A percentile compares a stretch with the other conserved stretches of the same genome.
These are phyloP conservation scores for Hydractinia echinata DNA, from an alignment of 30 jellyfish, hydroid and myxozoan genomes.

Conservation along the genomic window DNA sequence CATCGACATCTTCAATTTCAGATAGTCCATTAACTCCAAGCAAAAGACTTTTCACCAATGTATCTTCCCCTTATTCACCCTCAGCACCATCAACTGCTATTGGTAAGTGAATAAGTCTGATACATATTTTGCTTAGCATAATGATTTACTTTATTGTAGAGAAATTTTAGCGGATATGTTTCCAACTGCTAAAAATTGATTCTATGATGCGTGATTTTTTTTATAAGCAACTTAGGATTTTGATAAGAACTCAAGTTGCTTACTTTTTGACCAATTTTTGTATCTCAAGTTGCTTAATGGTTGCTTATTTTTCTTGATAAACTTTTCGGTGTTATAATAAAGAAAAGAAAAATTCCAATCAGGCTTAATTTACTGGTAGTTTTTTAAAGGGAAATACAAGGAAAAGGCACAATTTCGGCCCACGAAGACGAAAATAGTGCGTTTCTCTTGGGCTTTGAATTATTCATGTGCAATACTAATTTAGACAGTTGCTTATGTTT, in stretches of 20 bases:
- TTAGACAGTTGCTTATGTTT: too few relatives aligned
- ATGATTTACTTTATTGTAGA: neutral
- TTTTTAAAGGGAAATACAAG: too few relatives aligned
- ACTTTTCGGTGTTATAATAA: neutral
- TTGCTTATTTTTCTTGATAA: slow-evolving; percentile 14
- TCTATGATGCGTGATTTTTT: neutral
- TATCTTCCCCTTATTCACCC: neutral
- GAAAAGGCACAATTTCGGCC: too few relatives aligned
- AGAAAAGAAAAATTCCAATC: too few relatives aligned
- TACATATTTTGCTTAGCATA: neutral
- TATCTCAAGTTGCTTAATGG: slow-evolving; percentile 35
- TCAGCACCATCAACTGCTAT: neutral
- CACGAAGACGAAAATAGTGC: too few relatives aligned
- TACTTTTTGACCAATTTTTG: slow-evolving; percentile 15
- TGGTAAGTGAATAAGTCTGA: neutral
- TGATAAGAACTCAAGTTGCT: slow-evolving; percentile 16
- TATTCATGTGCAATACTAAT: too few relatives aligned
- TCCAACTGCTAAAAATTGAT: neutral
- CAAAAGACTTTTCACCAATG: too few relatives aligned
- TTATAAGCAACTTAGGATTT: neutral
- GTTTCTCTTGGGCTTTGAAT: too few relatives aligned
- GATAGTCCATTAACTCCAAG: too few relatives aligned
- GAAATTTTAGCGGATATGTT: neutral
- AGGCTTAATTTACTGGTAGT: too few relatives aligned
- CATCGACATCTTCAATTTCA: too few relatives aligned